Evolutionary conservation across 2,797 vertebrate species (phyloP), one percentile per base, ranked within the genome.

Genomic region (Peromyscus melanophrys): DNA sequence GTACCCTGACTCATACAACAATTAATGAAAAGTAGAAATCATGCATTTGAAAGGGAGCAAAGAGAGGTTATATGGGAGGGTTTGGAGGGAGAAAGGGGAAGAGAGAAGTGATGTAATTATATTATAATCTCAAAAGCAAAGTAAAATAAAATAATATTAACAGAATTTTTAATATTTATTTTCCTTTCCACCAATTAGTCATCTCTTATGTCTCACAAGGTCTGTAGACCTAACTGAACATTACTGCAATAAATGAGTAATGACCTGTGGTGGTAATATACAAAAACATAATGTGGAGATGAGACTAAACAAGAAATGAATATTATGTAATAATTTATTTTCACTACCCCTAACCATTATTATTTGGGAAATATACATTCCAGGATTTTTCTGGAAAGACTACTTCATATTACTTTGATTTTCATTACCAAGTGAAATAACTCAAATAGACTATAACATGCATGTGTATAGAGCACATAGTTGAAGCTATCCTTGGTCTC

Each of bases 391-490:
- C 3, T 10, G 73, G 4, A 43, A 34, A 40, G 19, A 76, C 34
- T 76, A 3, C 8, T 89, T 77, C 13, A 92, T 14, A 97, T 34
- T 14, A 59, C n/a, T 89, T 95, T 23, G 90, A 76, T 95, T 92
- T 49, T 37, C 76, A 77, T 76, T 46, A 71, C n/a, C 25, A 88
- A 65, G 37, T 59, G 96, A 96, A 27, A 27, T 55, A 97, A 12
- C 23, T 94, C 6, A 95, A 93, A 46, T 21, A 96, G 67, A 90
- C 40, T 27, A 29, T 10, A 86, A 19, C 21, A 71, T 59, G 12
- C 14, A 40, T 6, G 4, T 73, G n/a, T 59, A 43, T 13, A 57
- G 5, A 73, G 4, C 1, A 40, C 9, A 55, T 21, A 73, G 16
- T 31, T 57, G 17, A 88, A 88, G 25, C 40, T 17, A 11, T 12